phyloP scores from a whole-genome alignment of 1,140 invertebrate genomes.

The Heliconius eleuchia region DNA sequence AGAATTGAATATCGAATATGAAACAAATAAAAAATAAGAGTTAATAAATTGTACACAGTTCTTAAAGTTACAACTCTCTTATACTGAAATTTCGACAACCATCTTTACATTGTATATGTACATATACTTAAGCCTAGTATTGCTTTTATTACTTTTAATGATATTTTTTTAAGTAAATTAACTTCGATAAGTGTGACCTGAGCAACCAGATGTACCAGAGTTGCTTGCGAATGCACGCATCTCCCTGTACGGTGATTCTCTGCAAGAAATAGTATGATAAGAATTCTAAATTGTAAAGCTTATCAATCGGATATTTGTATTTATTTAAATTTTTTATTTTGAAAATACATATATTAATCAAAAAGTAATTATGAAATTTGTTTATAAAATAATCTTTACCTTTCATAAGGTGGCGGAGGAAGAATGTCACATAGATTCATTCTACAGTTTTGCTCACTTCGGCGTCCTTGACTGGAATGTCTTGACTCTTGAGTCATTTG shows the following conservation, averaged over 20 bases:
- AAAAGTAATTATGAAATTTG: background rate
- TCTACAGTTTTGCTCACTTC: constrained; percentile 70
- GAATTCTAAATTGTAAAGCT: constrained; percentile 7
- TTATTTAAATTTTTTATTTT: no score
- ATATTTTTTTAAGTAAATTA: constrained; percentile 63
- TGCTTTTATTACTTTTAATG: constrained; percentile 75
- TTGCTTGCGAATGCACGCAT: constrained; percentile 68
- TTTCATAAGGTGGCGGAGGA: constrained; percentile 75
- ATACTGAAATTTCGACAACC: constrained; percentile 35
- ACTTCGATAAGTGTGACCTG: constrained; percentile 70
- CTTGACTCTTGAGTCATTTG: constrained; percentile 60
- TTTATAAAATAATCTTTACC: constrained; percentile 44
- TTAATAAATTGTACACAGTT: constrained; percentile 1
- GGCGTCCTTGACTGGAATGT: constrained; percentile 58
- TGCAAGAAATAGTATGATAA: constrained; percentile 48
- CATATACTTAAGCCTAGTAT: constrained; percentile 64
- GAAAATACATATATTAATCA: background rate
- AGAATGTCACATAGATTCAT: constrained; percentile 77
- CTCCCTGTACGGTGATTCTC: constrained; percentile 70
- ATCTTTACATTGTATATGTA: constrained; percentile 57
- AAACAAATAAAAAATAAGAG: background rate
- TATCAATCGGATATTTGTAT: background rate
- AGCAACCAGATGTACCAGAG: constrained; percentile 73
- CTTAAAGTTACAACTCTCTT: constrained; percentile 18
- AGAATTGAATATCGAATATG: background rate